phyloP scores from a whole-genome alignment of 2,113 vertebrate genomes.

The Mandrillus leucophaeus region DNA sequence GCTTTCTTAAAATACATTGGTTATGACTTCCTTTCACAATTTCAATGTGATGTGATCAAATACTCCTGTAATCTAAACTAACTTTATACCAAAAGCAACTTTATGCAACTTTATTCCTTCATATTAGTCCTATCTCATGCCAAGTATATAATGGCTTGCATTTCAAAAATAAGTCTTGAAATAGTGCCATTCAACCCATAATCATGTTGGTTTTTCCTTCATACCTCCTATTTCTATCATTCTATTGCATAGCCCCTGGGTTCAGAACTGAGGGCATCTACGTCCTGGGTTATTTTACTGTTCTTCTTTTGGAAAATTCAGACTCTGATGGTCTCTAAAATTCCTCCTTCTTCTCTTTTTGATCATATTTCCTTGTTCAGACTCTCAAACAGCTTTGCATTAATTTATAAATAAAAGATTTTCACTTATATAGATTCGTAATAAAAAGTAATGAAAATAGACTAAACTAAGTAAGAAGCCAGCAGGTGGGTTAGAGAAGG shows the following conservation, averaged over 20 bases:
- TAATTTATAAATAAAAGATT: background rate
- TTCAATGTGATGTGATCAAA: slow-evolving; percentile 46
- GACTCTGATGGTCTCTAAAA: background rate
- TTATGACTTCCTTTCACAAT: slow-evolving; percentile 18
- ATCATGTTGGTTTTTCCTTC: background rate
- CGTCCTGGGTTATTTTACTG: background rate
- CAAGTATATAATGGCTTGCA: slow-evolving; percentile 7
- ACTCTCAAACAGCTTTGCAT: background rate
- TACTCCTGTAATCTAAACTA: slow-evolving; percentile 25
- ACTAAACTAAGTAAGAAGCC: background rate
- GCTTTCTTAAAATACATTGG: slow-evolving; percentile 46
- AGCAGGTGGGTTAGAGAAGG: background rate
- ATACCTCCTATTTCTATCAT: background rate
- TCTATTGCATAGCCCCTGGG: background rate
- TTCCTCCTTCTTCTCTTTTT: background rate
- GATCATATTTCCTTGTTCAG: background rate
- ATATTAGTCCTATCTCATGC: background rate
- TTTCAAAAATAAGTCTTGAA: slow-evolving; percentile 26
- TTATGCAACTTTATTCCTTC: background rate
- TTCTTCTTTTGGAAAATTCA: background rate
- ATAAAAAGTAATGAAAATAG: background rate
- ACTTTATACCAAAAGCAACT: slow-evolving; percentile 37
- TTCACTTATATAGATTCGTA: background rate
- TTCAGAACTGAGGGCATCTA: background rate
- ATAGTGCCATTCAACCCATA: background rate